phyloP scores from a whole-genome alignment of 2,113 vertebrate genomes.

The Phrynosoma platyrhinos region DNA sequence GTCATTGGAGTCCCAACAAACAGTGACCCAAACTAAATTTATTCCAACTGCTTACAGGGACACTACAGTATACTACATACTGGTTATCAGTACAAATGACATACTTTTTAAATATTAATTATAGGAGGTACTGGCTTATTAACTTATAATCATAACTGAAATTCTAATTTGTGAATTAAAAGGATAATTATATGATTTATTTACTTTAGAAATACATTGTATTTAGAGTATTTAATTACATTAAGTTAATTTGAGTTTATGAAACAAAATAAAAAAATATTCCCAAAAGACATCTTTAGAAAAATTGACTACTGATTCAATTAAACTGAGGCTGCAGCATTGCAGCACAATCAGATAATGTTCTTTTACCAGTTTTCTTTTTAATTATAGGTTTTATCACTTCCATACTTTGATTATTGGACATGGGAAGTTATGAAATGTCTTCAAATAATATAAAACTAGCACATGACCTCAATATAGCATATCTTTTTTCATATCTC shows the following conservation, averaged over 20 bases:
- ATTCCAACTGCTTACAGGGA: constrained; percentile 20
- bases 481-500: not conserved
- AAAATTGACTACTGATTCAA: constrained; percentile 48
- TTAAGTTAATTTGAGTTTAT: too few relatives aligned
- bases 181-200: too few relatives aligned
- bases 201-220: too few relatives aligned
- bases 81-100: constrained; percentile 52
- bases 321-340: constrained; percentile 14
- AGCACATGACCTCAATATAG: not conserved
- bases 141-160: constrained; percentile 32
- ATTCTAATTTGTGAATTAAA: too few relatives aligned
- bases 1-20: not conserved
- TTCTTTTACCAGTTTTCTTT: constrained; percentile 4
- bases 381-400: constrained; percentile 12
- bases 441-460: constrained; percentile 32
- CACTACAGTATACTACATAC: constrained; percentile 27
- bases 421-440: not conserved
- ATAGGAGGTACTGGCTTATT: constrained; percentile 66
- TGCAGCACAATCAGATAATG: not conserved
- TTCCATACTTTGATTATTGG: not conserved
- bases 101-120: constrained; percentile 48
- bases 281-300: constrained; percentile 20
- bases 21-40: not conserved
- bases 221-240: too few relatives aligned
- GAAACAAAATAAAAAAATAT: not conserved